Evolutionary conservation across 2,888 invertebrate species (phyloP), one percentile per base, ranked within the genome.

Genomic region (Chironomus tentans): DNA sequence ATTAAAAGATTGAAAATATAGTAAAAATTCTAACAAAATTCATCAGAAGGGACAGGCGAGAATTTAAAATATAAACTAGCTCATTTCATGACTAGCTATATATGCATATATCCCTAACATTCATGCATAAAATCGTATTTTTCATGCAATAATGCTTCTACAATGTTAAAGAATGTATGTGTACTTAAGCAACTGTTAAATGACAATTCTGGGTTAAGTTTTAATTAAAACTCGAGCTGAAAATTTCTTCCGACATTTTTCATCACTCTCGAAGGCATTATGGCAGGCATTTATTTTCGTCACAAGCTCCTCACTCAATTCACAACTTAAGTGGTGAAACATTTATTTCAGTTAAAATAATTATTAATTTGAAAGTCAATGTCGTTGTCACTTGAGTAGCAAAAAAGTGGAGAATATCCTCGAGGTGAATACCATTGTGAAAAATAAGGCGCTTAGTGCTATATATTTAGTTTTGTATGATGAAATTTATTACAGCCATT

Each of bases 401-500:
- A 18, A 50, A 56, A 18, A 18, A 56, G 15, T n/a, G n/a, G 4
- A 50, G 50, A 50, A 62, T 65, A 65, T 65, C 65, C 65, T 24
- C 56, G 18, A 56, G 56, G 65, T 65, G 68, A 38, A 38, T 15
- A n/a, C 15, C 38, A 22, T 70, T 70, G 70, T 21, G 10, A 13
- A 28, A 10, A 48, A 21, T 65, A 24, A 65, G 65, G 21, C 46
- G 70, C 70, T 70, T 48, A 22, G 68, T 15, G 12, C 6, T 68
- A 21, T 68, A 24, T 24, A 15, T 62, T 62, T 73, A 74, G 47
- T 74, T 65, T 13, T 22, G 61, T 38, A 38, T 74, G 28, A 68
- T 73, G 48, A 74, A 71, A 74, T 74, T 74, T 74, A 74, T 74
- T 68, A 61, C 74, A 18, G 47, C 56, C 46, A 46, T 46, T 61